Conservation (phyloP, 1,140 invertebrate genomes). For the Panulirus ornatus region DNA sequence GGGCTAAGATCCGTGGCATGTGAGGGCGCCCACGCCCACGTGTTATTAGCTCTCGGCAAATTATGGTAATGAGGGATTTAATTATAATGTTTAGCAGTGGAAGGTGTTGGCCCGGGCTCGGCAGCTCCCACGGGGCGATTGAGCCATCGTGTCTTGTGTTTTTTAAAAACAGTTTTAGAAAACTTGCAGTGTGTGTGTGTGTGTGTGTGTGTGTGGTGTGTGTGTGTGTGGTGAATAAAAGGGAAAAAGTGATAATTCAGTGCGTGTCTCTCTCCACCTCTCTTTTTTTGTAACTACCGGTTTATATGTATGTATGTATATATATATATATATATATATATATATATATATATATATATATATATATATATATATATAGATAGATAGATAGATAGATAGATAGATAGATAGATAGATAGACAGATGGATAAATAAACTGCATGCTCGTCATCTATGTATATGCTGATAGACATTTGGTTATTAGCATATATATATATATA, state of each 20-base stretch:
- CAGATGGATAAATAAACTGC: no score
- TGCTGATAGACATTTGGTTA: no score
- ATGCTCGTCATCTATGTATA: no score
- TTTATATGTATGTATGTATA: not conserved
- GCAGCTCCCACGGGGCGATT: not conserved
- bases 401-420: no score
- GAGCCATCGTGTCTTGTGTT: slow-evolving; percentile 2
- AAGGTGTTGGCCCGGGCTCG: slow-evolving; percentile 15
- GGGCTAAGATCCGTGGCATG: no score
- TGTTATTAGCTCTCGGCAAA: not conserved
- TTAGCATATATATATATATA: no score
- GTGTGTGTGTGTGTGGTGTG: no score
- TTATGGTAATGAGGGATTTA: slow-evolving; percentile 27
- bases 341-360: not conserved
- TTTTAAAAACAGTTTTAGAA: not conserved
- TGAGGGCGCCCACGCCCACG: not conserved
- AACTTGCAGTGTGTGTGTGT: not conserved
- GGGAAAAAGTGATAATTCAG: not conserved
- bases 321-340: not conserved
- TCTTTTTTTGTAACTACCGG: not conserved
- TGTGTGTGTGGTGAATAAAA: no score
- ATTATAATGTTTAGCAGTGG: not conserved
- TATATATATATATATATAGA: no score
- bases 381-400: no score
- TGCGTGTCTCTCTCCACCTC: not conserved